Conservation (phyloP, 2,113 vertebrate genomes). For the Hypocryptadius cinnamomeus region DNA sequence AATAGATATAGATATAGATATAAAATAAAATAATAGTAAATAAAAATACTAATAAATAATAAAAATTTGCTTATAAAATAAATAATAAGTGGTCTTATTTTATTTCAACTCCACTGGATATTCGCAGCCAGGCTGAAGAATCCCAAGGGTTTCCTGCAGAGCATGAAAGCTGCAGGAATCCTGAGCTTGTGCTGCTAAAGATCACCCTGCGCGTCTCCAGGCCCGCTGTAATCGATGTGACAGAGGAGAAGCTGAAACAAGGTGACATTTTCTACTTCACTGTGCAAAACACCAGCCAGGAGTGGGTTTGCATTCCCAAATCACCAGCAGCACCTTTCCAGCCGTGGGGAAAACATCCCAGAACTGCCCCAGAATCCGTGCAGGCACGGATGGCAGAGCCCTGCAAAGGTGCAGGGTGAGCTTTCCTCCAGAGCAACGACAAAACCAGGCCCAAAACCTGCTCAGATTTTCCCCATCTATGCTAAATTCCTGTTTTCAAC, state of each 20-base stretch:
- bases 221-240: background rate
- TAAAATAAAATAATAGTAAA: background rate
- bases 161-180: background rate
- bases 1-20: no score
- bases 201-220: background rate
- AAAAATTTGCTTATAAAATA: background rate
- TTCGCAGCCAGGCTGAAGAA: background rate
- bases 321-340: background rate
- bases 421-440: background rate
- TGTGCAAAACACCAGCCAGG: background rate
- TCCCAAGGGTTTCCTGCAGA: background rate
- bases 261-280: conserved; percentile 35
- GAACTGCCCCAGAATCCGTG: background rate
- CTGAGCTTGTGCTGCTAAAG: background rate
- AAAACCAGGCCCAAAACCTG: background rate
- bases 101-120: background rate
- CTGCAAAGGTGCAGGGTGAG: background rate
- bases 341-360: background rate
- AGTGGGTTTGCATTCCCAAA: background rate
- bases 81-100: background rate
- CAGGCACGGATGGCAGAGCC: background rate
- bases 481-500: background rate
- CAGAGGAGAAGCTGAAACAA: background rate
- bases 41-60: no score
- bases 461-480: fast-evolving